Base-by-base conservation (phyloP, 2,888 invertebrate genomes). In the Pimpla rufipes region DNA sequence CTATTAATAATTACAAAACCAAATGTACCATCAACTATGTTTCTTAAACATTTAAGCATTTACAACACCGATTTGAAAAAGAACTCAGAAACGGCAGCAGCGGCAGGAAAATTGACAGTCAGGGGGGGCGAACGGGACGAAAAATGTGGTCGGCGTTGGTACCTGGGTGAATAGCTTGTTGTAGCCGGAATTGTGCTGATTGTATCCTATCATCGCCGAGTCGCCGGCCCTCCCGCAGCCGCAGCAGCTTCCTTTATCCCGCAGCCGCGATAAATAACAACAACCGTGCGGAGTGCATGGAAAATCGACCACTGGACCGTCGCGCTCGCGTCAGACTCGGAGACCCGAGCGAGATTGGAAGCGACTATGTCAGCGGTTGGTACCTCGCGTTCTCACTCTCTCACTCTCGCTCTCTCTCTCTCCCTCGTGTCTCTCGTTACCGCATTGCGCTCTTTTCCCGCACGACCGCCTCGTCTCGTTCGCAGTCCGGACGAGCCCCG, bases 101-200 rank as follows among this genome's bases (percentile, higher is more conserved):
- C n/a, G n/a, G n/a, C n/a, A 10, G 7, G 8, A 50, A 50, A 50
- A 16, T 0, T 4, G 8, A n/a, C 23, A 13, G 35, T 11, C 37
- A 13, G 57, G 2, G 8, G 7, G 6, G 1, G 7, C 29, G n/a
- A 16, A 23, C 6, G 13, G n/a, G n/a, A n/a, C n/a, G n/a, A 29
- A 29, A 29, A 29, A 29, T 13, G 21, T 40, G 6, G 1, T 55
- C 1, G 13, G n/a, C 55, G 0, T 70, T 37, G 50, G 71, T 94
- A 97, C 97, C 97, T 97, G 97, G 84, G 97, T 96, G 92, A 97
- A 97, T 93, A 97, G 95, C 95, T 97, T 97, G 95, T 97, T 97
- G 95, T 97, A 97, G 93, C 96, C 97, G 93, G 96, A 95, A 93
- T 95, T 96, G 93, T 95, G 96, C 94, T 95, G 96, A 94, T 95